Evolutionary conservation across 2,888 invertebrate species (phyloP).

Genomic region (Blastobasis lacticolella): DNA sequence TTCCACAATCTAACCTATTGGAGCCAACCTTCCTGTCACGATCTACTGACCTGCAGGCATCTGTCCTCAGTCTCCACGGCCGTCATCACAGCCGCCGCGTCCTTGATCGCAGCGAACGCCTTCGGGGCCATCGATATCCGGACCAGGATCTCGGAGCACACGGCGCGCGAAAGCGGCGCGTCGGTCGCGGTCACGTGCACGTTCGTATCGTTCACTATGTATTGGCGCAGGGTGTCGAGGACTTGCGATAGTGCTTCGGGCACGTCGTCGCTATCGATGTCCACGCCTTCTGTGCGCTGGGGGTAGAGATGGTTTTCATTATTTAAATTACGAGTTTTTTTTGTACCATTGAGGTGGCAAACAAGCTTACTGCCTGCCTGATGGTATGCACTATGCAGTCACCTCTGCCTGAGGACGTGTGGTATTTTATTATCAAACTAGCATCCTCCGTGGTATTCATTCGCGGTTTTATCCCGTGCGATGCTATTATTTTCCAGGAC

Average conservation of each 20-base stretch:
- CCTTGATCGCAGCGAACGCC: slow-evolving; percentile 70
- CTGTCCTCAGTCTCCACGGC: slow-evolving; percentile 49
- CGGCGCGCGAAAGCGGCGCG: slow-evolving; percentile 37
- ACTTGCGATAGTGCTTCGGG: slow-evolving; percentile 52
- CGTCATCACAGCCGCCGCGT: slow-evolving; percentile 73
- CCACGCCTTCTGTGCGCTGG: slow-evolving; percentile 55
- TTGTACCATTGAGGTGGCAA: too few species aligned
- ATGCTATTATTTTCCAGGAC: too few species aligned
- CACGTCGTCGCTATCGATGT: slow-evolving; percentile 54
- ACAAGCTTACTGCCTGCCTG: too few species aligned
- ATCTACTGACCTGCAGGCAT: slow-evolving; percentile 39
- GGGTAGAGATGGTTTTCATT: background rate
- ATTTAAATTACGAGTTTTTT: too few species aligned
- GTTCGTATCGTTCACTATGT: slow-evolving; percentile 26
- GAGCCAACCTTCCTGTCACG: too few species aligned
- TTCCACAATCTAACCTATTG: too few species aligned
- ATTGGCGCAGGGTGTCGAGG: slow-evolving; percentile 52
- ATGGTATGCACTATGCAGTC: too few species aligned
- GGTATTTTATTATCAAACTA: too few species aligned
- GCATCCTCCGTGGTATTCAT: too few species aligned
- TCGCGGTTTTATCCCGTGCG: too few species aligned
- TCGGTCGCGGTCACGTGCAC: slow-evolving; percentile 28
- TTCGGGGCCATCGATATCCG: slow-evolving; percentile 50
- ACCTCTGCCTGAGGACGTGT: too few species aligned
- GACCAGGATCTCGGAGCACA: slow-evolving; percentile 47